phyloP scores from a whole-genome alignment of 2,888 invertebrate species.

The Artemia sinica region DNA sequence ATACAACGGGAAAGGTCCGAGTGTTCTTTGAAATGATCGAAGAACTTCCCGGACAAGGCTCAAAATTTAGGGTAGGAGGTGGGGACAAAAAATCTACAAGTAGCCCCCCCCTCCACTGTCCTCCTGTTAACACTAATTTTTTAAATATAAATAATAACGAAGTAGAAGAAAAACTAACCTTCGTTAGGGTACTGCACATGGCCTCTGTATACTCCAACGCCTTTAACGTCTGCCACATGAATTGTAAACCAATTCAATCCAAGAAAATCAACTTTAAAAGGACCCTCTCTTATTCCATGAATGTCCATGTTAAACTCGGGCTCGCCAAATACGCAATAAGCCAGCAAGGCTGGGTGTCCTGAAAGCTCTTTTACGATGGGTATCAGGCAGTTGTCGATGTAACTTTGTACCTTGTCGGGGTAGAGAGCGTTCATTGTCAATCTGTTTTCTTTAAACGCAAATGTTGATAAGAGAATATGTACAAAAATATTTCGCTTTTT shows the following conservation, averaged over 20 bases:
- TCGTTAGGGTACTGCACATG: constrained; percentile 8
- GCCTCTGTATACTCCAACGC: neutral
- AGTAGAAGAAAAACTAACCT: neutral
- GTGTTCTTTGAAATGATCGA: too few relatives aligned
- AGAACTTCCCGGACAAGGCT: too few relatives aligned
- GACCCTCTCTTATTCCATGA: neutral
- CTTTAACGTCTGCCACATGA: constrained; percentile 6
- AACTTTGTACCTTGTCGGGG: constrained; percentile 1
- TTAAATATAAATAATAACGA: too few relatives aligned
- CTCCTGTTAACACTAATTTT: too few relatives aligned
- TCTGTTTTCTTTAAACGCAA: constrained; percentile 1
- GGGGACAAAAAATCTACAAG: too few relatives aligned
- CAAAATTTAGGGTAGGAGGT: too few relatives aligned
- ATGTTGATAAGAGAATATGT: neutral
- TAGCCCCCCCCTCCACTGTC: too few relatives aligned
- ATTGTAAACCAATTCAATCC: constrained; percentile 1
- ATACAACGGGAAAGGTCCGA: too few relatives aligned
- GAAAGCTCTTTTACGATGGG: constrained; percentile 7
- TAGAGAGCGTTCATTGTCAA: neutral
- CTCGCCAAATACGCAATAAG: neutral
- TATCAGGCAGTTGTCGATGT: constrained; percentile 2
- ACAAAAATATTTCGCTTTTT: constrained; percentile 4
- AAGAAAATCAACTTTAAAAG: neutral
- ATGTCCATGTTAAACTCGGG: constrained; percentile 6
- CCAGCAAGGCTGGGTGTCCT: neutral